Conservation (phyloP, 2,888 invertebrate species). For the Merodon equestris region DNA sequence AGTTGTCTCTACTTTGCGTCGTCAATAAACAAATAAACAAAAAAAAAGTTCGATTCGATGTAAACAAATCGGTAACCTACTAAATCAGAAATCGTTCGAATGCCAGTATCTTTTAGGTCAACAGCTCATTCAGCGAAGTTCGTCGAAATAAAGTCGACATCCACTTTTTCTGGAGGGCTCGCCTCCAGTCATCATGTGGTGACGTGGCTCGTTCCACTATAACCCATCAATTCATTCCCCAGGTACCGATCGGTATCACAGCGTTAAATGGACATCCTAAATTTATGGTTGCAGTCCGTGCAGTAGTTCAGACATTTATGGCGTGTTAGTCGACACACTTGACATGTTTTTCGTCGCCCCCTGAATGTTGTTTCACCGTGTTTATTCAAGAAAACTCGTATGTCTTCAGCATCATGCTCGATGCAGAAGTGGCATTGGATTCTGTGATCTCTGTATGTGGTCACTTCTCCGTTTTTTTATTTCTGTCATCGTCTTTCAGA, state of each 20-base stretch:
- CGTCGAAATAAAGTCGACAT: conserved; percentile 22
- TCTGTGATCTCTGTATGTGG: conserved; percentile 51
- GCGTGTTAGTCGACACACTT: conserved; percentile 25
- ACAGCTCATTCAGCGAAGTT: conserved; percentile 27
- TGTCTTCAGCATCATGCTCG: neutral
- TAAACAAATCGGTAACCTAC: conserved; percentile 39
- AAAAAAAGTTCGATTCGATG: conserved; percentile 35
- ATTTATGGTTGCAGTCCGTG: neutral
- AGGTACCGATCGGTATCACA: conserved; percentile 11
- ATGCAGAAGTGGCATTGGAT: conserved; percentile 8
- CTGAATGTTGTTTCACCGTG: neutral
- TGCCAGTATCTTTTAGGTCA: conserved; percentile 13
- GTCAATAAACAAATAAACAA: too few species aligned
- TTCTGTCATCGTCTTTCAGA: conserved; percentile 12
- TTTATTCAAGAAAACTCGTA: conserved; percentile 28
- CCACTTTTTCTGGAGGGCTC: conserved; percentile 11
- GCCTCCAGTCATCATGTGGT: neutral
- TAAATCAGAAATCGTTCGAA: conserved; percentile 3
- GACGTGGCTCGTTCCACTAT: conserved; percentile 28
- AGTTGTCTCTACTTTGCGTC: too few species aligned
- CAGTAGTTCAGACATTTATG: conserved; percentile 19
- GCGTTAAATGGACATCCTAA: neutral
- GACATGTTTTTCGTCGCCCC: conserved; percentile 20
- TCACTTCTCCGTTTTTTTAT: conserved; percentile 24
- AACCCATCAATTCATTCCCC: conserved; percentile 21